These are phyloP conservation scores for Tarsius wallacei DNA, from an alignment of 2,797 vertebrate genomes.

Conservation along the genomic window DNA sequence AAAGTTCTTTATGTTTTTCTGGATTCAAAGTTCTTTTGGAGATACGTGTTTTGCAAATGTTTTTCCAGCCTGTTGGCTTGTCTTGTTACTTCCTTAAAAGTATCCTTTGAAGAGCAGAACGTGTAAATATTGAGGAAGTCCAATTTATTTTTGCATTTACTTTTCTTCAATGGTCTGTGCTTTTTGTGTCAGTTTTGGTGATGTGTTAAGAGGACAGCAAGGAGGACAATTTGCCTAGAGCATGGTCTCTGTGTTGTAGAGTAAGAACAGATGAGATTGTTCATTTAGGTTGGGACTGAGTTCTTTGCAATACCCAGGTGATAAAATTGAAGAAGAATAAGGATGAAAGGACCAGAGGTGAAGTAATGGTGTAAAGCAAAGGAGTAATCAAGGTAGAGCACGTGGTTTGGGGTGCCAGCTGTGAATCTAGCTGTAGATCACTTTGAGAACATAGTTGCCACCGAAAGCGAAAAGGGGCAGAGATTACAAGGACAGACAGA, in stretches of 20 bases:
- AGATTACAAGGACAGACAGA: not conserved
- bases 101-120: not conserved
- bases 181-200: not conserved
- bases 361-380: not conserved
- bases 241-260: not conserved
- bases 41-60: not conserved
- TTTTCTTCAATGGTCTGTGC: not conserved
- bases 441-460: not conserved
- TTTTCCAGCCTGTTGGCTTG: not conserved
- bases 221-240: not conserved
- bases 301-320: not conserved
- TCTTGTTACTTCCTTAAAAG: not conserved
- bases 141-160: not conserved
- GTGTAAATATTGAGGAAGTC: not conserved
- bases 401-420: not conserved
- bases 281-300: not conserved
- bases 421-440: not conserved
- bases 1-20: not conserved
- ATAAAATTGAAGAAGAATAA: not conserved
- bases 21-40: not conserved
- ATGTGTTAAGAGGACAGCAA: not conserved
- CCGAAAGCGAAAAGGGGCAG: not conserved
- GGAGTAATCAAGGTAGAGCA: not conserved
- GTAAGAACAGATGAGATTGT: not conserved
- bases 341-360: not conserved